Evolutionary conservation across 2,888 invertebrate species (phyloP).

Genomic region (Selenia dentaria): DNA sequence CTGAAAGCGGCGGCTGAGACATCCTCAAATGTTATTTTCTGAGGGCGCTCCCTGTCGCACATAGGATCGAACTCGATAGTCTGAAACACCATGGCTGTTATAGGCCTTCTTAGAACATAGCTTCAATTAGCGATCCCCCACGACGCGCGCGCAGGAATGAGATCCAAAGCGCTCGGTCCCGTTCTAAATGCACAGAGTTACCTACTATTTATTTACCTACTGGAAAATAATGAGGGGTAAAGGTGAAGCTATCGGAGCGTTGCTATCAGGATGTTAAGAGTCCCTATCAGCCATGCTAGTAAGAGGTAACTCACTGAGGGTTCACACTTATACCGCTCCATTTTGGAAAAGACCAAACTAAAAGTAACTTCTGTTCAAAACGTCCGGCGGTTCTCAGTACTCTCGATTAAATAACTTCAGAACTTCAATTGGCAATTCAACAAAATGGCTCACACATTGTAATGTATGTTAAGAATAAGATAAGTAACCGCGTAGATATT

Average conservation of each 20-base stretch:
- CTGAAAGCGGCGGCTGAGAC: constrained; percentile 95
- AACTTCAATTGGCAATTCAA: too few species aligned
- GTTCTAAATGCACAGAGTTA: background rate
- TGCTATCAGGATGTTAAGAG: constrained; percentile 3
- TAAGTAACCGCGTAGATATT: too few species aligned
- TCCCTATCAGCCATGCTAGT: background rate
- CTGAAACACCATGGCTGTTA: constrained; percentile 68
- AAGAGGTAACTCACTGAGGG: constrained; percentile 45
- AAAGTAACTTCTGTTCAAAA: background rate
- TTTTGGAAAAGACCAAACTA: constrained; percentile 22
- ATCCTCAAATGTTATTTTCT: constrained; percentile 91
- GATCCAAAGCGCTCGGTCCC: background rate
- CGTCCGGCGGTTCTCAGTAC: constrained; percentile 3
- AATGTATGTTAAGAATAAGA: too few species aligned
- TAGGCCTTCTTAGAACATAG: constrained; percentile 18
- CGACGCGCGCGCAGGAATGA: constrained; percentile 39
- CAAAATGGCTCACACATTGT: too few species aligned
- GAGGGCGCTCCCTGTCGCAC: constrained; percentile 89
- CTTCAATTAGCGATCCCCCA: constrained; percentile 20
- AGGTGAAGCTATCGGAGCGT: constrained; percentile 33
- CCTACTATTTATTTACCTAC: constrained; percentile 7
- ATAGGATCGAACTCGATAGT: constrained; percentile 75
- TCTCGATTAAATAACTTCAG: background rate
- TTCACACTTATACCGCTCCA: constrained; percentile 53
- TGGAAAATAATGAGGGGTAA: constrained; percentile 40